These are phyloP conservation scores for Apaloderma vittatum DNA, from an alignment of 2,113 vertebrate species.

Conservation along the genomic window DNA sequence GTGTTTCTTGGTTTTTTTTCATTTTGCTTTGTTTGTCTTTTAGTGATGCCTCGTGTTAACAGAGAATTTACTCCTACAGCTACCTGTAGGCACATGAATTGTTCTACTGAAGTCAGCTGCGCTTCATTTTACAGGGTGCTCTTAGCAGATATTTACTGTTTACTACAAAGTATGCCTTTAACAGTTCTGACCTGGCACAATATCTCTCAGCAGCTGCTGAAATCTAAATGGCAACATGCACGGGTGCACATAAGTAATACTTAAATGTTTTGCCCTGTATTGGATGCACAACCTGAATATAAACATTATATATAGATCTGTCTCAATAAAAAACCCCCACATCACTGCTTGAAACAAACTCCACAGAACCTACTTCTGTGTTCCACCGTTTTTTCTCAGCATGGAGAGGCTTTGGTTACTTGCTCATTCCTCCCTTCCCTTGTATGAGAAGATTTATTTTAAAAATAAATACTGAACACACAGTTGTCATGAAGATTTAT, in stretches of 20 bases:
- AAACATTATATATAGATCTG: neutral
- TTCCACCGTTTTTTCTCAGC: neutral
- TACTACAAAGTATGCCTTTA: neutral
- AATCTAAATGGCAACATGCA: neutral
- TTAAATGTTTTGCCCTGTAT: neutral
- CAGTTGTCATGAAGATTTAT: constrained; percentile 51
- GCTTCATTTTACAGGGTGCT: neutral
- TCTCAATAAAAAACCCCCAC: neutral
- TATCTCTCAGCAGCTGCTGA: neutral
- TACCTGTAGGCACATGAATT: neutral
- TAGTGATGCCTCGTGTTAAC: neutral
- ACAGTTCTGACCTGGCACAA: neutral
- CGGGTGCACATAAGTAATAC: neutral
- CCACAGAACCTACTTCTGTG: neutral
- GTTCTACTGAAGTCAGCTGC: neutral
- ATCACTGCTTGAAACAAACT: neutral
- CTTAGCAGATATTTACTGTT: neutral
- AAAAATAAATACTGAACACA: constrained; percentile 22
- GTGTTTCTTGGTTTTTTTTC: neutral
- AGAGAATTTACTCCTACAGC: neutral
- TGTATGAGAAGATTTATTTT: constrained; percentile 19
- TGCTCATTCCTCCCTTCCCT: neutral
- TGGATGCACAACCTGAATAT: neutral
- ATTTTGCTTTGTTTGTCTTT: neutral
- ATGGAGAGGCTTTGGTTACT: neutral